A percentile compares a stretch with the other conserved stretches of the same genome.
These are phyloP conservation scores for Punctoribates punctum DNA, from an alignment of 2,888 invertebrate genomes.

Conservation along the genomic window DNA sequence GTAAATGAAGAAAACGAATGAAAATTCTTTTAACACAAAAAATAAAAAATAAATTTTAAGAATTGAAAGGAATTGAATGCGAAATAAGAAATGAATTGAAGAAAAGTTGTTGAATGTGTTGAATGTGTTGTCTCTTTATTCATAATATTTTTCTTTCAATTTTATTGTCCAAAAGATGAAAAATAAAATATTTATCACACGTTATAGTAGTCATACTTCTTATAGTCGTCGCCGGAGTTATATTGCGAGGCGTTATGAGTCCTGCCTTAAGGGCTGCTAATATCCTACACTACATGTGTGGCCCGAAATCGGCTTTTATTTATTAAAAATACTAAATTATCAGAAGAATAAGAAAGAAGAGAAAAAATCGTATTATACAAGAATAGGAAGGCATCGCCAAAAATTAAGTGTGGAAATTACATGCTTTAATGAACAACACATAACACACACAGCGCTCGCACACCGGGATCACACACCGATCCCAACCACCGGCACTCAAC, in stretches of 20 bases:
- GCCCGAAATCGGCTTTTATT: background rate
- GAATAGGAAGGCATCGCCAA: constrained; percentile 12
- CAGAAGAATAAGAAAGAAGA: background rate
- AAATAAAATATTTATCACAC: constrained; percentile 7
- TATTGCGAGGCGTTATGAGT: constrained; percentile 19
- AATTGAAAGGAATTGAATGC: background rate
- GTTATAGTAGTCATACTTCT: background rate
- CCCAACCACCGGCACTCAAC: background rate
- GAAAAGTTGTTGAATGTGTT: background rate
- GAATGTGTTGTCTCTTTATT: background rate
- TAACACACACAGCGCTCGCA: constrained; percentile 22
- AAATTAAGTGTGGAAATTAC: constrained; percentile 27
- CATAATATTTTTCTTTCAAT: background rate
- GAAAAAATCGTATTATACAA: background rate
- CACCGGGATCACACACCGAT: background rate
- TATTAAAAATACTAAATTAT: background rate
- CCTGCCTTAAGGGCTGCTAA: constrained; percentile 14
- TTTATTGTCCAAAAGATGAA: too few species aligned
- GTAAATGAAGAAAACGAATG: too few species aligned
- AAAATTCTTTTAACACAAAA: too few species aligned
- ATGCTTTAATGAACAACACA: constrained; percentile 27
- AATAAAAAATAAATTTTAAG: background rate
- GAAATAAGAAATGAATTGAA: background rate
- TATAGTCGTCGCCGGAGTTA: constrained; percentile 14
- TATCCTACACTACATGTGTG: constrained; percentile 7